Evolutionary conservation across 2,888 invertebrate genomes (phyloP).

Genomic region (Scelioninae gen. 1): DNA sequence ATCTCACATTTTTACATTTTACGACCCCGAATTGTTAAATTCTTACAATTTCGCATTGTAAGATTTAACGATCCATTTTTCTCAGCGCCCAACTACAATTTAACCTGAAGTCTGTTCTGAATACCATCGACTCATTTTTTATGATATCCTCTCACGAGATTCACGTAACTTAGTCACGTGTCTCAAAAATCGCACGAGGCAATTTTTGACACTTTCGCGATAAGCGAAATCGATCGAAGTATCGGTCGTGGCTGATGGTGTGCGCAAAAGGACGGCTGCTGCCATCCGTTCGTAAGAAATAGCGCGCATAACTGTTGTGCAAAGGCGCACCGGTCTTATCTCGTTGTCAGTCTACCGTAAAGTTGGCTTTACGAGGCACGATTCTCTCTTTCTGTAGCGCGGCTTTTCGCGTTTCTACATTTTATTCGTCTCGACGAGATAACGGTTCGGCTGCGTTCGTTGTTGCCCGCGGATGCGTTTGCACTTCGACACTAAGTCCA

Average conservation of each 20-base stretch:
- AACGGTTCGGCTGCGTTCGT: slow-evolving; percentile 73
- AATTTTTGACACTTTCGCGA: slow-evolving; percentile 26
- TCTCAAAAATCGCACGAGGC: too few species aligned
- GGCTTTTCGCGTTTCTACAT: slow-evolving; percentile 76
- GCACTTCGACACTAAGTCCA: slow-evolving; percentile 58
- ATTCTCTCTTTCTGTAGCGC: slow-evolving; percentile 62
- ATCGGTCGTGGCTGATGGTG: slow-evolving; percentile 15
- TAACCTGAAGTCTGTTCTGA: too few species aligned
- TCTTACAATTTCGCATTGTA: too few species aligned
- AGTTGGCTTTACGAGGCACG: slow-evolving; percentile 77
- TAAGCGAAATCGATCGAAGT: slow-evolving; percentile 46
- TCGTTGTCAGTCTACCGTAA: slow-evolving; percentile 79
- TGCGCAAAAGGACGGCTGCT: slow-evolving; percentile 57
- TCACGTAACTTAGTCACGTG: too few species aligned
- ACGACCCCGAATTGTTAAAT: too few species aligned
- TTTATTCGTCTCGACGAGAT: slow-evolving; percentile 76
- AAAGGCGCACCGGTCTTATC: slow-evolving; percentile 75
- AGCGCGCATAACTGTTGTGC: slow-evolving; percentile 79
- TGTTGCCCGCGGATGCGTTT: slow-evolving; percentile 58
- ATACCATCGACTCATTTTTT: too few species aligned
- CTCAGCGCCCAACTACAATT: too few species aligned
- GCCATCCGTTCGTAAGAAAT: slow-evolving; percentile 72
- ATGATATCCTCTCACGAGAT: too few species aligned
- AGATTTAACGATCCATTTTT: too few species aligned
- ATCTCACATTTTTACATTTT: too few species aligned